phyloP scores from a whole-genome alignment of 2,113 vertebrate genomes.

The Abramis brama region DNA sequence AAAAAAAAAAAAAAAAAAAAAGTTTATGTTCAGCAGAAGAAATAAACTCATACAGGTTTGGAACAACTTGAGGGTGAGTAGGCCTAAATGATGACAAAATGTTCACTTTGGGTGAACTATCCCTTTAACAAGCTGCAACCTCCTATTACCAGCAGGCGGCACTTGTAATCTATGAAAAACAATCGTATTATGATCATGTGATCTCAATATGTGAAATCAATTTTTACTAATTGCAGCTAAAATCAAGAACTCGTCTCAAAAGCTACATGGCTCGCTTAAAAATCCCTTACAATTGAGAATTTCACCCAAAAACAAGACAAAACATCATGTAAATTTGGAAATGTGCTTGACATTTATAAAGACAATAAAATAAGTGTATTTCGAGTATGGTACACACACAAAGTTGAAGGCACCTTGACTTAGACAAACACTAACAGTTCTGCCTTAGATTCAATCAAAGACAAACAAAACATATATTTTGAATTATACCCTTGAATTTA shows the following conservation, averaged over 20 bases:
- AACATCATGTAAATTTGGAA: constrained; percentile 61
- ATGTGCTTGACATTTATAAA: constrained; percentile 73
- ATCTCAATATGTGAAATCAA: not conserved
- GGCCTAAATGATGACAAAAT: too few species aligned
- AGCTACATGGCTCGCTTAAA: not conserved
- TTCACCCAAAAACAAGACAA: not conserved
- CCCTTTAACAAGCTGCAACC: not conserved
- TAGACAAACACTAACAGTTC: constrained; percentile 46
- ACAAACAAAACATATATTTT: constrained; percentile 38
- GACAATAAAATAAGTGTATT: constrained; percentile 62
- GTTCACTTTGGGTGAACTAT: too few species aligned
- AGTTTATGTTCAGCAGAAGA: too few species aligned
- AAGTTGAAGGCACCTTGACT: constrained; percentile 74
- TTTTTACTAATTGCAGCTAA: not conserved
- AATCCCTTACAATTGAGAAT: not conserved
- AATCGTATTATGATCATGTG: not conserved
- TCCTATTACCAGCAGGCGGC: constrained; percentile 25
- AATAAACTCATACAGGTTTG: too few species aligned
- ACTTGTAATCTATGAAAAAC: not conserved
- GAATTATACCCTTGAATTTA: not conserved
- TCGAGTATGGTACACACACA: constrained; percentile 67
- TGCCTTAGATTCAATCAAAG: constrained; percentile 55
- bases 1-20: too few species aligned
- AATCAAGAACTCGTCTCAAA: not conserved
- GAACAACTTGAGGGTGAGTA: too few species aligned